These are phyloP conservation scores for Phymastichus coffea DNA, from an alignment of 1,140 invertebrate genomes.

Conservation along the genomic window DNA sequence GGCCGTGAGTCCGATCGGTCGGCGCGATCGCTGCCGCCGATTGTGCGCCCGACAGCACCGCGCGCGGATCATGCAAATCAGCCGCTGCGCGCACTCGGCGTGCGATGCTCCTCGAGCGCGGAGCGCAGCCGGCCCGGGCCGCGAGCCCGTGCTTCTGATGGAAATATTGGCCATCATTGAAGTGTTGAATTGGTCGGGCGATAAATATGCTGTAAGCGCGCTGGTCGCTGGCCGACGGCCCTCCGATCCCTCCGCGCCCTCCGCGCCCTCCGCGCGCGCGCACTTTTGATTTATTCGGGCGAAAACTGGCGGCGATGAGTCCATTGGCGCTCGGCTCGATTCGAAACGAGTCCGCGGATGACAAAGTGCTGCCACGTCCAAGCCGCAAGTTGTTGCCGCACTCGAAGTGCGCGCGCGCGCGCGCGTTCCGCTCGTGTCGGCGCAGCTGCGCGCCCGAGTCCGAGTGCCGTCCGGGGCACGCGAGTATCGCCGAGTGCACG, in stretches of 20 bases:
- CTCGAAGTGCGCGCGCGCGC: neutral
- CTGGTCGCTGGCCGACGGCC: neutral
- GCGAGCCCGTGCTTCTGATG: slow-evolving; percentile 58
- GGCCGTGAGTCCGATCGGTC: too few species aligned
- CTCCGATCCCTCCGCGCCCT: slow-evolving; percentile 39
- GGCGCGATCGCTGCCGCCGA: too few species aligned
- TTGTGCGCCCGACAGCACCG: too few species aligned
- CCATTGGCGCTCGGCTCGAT: too few species aligned
- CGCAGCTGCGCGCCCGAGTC: neutral
- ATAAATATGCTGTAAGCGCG: slow-evolving; percentile 54
- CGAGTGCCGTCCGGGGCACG: too few species aligned
- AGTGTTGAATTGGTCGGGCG: slow-evolving; percentile 56
- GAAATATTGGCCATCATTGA: slow-evolving; percentile 59
- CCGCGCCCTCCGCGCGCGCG: slow-evolving; percentile 41
- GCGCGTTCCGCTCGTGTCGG: neutral
- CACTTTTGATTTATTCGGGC: slow-evolving; percentile 56
- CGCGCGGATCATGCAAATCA: slow-evolving; percentile 60
- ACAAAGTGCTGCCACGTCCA: slow-evolving; percentile 10
- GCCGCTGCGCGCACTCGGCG: too few species aligned
- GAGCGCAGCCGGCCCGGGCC: too few species aligned
- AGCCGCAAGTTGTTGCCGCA: neutral
- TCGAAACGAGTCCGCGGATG: slow-evolving; percentile 34
- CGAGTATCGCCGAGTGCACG: too few species aligned
- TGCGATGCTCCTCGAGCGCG: slow-evolving; percentile 32
- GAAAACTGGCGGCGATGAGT: slow-evolving; percentile 39